Percentiles rank a stretch among this genome's conserved stretches.
Evolutionary conservation across 1,140 invertebrate species (phyloP).

Genomic region (Arctopsyche grandis): DNA sequence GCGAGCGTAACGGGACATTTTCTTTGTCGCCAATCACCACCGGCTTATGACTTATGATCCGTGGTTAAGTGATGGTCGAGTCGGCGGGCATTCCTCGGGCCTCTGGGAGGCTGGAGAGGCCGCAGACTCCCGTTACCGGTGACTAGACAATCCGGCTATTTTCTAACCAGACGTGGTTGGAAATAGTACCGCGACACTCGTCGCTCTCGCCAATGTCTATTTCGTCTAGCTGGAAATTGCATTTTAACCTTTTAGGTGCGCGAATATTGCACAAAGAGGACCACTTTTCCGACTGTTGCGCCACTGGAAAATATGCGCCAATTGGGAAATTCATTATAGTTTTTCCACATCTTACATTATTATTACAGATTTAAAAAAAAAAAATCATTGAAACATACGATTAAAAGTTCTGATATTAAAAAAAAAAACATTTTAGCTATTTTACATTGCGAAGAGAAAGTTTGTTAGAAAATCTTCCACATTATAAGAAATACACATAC

Average conservation of each 20-base stretch:
- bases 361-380: too few species aligned
- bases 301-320: too few species aligned
- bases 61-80: neutral
- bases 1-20: neutral
- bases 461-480: too few species aligned
- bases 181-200: constrained; percentile 20
- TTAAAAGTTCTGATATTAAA: too few species aligned
- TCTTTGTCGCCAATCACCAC: neutral
- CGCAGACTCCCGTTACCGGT: neutral
- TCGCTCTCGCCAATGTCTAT: constrained; percentile 16
- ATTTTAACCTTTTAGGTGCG: constrained; percentile 19
- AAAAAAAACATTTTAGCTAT: too few species aligned
- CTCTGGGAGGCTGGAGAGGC: neutral
- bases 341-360: too few species aligned
- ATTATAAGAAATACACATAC: too few species aligned
- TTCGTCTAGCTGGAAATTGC: constrained; percentile 31
- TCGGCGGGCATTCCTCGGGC: neutral
- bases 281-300: too few species aligned
- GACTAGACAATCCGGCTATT: constrained; percentile 13
- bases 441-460: too few species aligned
- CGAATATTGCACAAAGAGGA: too few species aligned
- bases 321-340: too few species aligned
- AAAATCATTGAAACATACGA: too few species aligned
- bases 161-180: constrained; percentile 10
- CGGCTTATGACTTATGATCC: neutral